Conservation (phyloP, 2,113 vertebrate species). For the Myotis davidii region DNA sequence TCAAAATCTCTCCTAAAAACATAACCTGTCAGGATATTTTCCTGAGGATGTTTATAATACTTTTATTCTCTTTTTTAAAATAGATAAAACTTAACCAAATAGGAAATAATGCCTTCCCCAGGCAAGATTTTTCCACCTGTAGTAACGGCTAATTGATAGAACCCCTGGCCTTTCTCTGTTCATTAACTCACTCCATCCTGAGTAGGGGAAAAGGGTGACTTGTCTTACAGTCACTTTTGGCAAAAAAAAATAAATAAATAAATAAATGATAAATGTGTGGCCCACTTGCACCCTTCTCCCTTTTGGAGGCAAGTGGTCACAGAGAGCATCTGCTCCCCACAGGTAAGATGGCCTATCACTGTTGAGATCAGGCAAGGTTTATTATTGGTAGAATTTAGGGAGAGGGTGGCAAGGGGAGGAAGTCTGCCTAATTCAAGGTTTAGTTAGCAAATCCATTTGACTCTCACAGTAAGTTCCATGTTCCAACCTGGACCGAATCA, state of each 20-base stretch:
- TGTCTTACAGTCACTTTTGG: not conserved
- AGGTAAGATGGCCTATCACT: not conserved
- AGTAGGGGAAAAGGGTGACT: not conserved
- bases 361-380: not conserved
- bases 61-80: slow-evolving; percentile 30
- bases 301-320: not conserved
- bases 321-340: not conserved
- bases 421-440: not conserved
- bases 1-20: slow-evolving; percentile 36
- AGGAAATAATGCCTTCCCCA: not conserved
- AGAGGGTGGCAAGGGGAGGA: not conserved
- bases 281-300: not conserved
- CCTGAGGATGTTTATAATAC: not conserved
- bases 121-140: not conserved
- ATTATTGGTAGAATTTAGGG: not conserved
- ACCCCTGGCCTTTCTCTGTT: not conserved
- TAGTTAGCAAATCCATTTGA: not conserved
- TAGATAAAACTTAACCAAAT: not conserved
- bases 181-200: not conserved
- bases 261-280: not conserved
- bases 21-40: slow-evolving; percentile 23
- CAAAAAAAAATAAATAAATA: not conserved
- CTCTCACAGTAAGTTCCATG: not conserved
- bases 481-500: slow-evolving; percentile 23
- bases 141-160: not conserved